Conservation (phyloP, 1,140 invertebrate species). For the Brachionus rubens region DNA sequence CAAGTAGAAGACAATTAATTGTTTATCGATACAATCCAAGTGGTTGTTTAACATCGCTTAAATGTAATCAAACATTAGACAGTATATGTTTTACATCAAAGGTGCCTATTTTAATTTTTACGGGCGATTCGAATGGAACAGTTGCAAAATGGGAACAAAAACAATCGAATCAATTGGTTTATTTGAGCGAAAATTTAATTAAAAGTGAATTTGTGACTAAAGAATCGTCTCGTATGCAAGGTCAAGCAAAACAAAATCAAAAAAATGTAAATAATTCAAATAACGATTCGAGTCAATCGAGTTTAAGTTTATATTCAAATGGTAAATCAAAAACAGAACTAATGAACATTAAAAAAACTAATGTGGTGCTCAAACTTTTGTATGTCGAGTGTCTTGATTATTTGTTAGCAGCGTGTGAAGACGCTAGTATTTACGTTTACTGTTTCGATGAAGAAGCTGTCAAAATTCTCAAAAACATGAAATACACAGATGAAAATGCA, state of each 20-base stretch:
- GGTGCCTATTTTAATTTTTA: conserved; percentile 53
- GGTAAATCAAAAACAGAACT: background rate
- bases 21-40: conserved; percentile 60
- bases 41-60: conserved; percentile 58
- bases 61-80: conserved; percentile 53
- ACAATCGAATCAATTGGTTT: conserved; percentile 60
- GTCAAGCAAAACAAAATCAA: conserved; percentile 7
- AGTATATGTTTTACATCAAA: conserved; percentile 49
- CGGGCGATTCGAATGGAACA: conserved; percentile 55
- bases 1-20: conserved; percentile 55
- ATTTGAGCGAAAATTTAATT: conserved; percentile 47
- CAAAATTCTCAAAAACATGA: conserved; percentile 41
- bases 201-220: conserved; percentile 35
- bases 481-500: conserved; percentile 9
- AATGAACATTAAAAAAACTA: conserved; percentile 14
- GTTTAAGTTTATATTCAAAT: conserved; percentile 24
- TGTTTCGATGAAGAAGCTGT: conserved; percentile 54
- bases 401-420: conserved; percentile 59
- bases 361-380: conserved; percentile 53
- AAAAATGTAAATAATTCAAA: background rate
- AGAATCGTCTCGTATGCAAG: conserved; percentile 22
- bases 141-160: conserved; percentile 61
- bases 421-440: conserved; percentile 60
- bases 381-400: conserved; percentile 58
- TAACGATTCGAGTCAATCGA: background rate